Base-by-base conservation (phyloP, 2,113 vertebrate genomes). In the Toxotes jaculatrix region DNA sequence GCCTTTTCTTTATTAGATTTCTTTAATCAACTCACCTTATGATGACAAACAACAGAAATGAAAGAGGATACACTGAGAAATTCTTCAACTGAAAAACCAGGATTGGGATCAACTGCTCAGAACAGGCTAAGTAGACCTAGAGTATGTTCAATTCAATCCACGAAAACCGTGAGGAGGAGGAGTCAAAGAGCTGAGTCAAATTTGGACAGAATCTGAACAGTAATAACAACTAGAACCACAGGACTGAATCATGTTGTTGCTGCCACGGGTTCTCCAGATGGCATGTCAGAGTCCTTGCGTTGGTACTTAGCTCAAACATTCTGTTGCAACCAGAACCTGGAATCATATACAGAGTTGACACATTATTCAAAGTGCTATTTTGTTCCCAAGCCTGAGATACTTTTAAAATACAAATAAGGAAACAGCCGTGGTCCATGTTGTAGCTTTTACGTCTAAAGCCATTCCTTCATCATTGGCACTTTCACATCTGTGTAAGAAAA, bases 361-460 rank as follows among this genome's bases (percentile, higher is more conserved):
- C 74, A 78, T 84, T 53, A 82, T 86, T 87, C 77, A 92, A 89
- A 91, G 93, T 93, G 94, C 91, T 91, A 59, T 89, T 88, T 89
- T 87, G 74, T 88, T 89, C 74, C 79, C 84, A 86, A 87, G 83
- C 90, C 91, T 88, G 88, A 94, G 88, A 87, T 89, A 84, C 77
- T 88, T 86, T 91, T 23, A 68, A 80, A 88, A 76, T 84, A 89
- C 65, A 88, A 90, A 85, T 79, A 23, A 86, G 82, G 82, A 82
- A 82, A 87, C 73, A 79, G 80, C 74, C 38, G 27, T 83, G 79
- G 82, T 83, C 79, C 80, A 72, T 53, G 83, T 84, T 78, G 55
- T 80, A 72, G 61, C 75, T 74, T 87, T 71, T 71, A 70, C 40
- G 82, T 66, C 62, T 57, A 83, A 84, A 76, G 68, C n/a, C 75